Evolutionary conservation across 2,888 invertebrate genomes (phyloP).

Genomic region (Mimumesa dahlbomi): DNA sequence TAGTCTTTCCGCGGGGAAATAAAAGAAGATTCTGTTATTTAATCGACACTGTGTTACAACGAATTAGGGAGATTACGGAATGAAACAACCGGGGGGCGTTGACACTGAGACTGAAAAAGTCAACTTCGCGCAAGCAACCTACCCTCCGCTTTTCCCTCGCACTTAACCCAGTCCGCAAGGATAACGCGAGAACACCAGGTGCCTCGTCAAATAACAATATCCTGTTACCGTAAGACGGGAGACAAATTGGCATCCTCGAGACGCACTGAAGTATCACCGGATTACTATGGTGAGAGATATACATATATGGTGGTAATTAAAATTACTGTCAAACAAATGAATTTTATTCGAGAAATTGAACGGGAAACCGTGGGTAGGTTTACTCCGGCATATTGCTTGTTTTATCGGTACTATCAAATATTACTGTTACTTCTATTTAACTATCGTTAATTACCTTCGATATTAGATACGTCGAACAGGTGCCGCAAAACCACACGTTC

Average conservation of each 20-base stretch:
- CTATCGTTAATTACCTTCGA: neutral
- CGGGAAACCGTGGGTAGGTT: too few relatives aligned
- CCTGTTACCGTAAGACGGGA: too few relatives aligned
- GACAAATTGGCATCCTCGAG: too few relatives aligned
- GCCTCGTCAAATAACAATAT: neutral
- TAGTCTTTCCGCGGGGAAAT: neutral
- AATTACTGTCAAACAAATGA: too few relatives aligned
- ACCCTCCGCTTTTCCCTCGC: constrained; percentile 33
- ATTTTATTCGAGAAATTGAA: too few relatives aligned
- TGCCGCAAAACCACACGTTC: neutral
- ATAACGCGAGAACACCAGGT: constrained; percentile 21
- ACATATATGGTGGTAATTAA: too few relatives aligned
- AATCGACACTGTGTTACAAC: constrained; percentile 33
- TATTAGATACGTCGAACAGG: neutral
- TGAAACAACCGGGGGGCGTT: constrained; percentile 48
- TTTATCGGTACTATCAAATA: neutral
- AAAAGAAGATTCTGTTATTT: constrained; percentile 9
- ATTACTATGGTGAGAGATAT: too few relatives aligned
- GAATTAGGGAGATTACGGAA: constrained; percentile 25
- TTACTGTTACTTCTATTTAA: neutral
- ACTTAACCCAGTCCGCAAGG: constrained; percentile 39
- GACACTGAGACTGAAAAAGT: constrained; percentile 55
- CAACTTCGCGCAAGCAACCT: constrained; percentile 33
- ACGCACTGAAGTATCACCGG: too few relatives aligned
- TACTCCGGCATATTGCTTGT: neutral